Percentiles rank a stretch among this genome's conserved stretches.
phyloP scores from a whole-genome alignment of 2,113 vertebrate species.

The Apteryx mantelli region DNA sequence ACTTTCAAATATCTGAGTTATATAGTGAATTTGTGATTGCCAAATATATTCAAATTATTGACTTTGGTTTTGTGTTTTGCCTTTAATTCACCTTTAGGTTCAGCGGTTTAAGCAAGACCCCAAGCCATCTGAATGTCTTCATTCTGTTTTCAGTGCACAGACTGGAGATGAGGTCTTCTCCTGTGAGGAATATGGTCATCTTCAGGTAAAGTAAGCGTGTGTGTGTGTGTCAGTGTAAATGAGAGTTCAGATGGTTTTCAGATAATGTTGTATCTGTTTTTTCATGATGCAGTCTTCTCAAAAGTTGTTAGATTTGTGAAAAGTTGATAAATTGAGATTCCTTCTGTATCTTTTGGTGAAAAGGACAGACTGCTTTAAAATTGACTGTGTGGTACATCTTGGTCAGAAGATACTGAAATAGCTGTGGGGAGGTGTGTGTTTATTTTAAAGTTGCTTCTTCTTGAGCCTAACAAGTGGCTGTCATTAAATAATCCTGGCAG shows the following conservation, averaged over 20 bases:
- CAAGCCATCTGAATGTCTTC: slow-evolving; percentile 90
- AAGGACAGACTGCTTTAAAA: not conserved
- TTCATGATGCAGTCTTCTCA: not conserved
- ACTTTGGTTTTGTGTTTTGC: slow-evolving; percentile 15
- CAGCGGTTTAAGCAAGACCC: slow-evolving; percentile 96
- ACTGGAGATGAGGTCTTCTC: slow-evolving; percentile 90
- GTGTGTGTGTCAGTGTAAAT: not conserved
- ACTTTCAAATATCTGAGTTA: not conserved
- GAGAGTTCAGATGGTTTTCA: not conserved
- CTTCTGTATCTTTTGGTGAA: not conserved
- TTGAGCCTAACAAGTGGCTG: not conserved
- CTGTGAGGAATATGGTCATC: slow-evolving; percentile 87
- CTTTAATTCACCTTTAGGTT: slow-evolving; percentile 78
- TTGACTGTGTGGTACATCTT: not conserved
- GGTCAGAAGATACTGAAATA: not conserved
- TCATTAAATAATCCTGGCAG: not conserved
- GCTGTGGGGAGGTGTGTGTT: not conserved
- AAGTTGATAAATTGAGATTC: not conserved
- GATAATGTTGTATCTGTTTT: not conserved
- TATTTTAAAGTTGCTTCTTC: not conserved
- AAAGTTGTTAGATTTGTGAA: not conserved
- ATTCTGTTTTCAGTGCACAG: slow-evolving; percentile 89
- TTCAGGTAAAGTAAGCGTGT: slow-evolving; percentile 84
- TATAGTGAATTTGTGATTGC: not conserved
- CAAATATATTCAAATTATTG: not conserved